These are phyloP conservation scores for Ellobium chinense DNA, from an alignment of 2,888 invertebrate species.

Conservation along the genomic window DNA sequence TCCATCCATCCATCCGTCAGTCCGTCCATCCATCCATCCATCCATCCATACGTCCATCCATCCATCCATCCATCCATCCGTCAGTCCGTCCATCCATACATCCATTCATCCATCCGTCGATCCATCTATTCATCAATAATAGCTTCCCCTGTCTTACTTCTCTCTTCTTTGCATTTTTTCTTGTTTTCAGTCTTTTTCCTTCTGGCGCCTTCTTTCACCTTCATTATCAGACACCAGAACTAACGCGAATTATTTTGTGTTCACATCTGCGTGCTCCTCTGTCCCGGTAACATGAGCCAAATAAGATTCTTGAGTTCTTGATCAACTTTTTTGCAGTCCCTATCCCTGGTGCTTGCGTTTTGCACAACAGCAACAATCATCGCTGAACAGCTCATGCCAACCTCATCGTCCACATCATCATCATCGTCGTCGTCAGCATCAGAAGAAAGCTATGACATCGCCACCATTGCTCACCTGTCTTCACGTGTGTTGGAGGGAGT, in stretches of 20 bases:
- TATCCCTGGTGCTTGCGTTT: not conserved
- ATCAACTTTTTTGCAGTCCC: no score
- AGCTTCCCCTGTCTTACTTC: no score
- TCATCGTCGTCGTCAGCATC: not conserved
- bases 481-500: not conserved
- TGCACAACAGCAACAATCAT: not conserved
- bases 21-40: not conserved
- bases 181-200: no score
- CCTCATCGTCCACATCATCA: not conserved
- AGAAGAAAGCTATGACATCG: not conserved
- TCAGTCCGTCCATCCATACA: not conserved
- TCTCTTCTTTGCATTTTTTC: not conserved
- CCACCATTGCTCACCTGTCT: not conserved
- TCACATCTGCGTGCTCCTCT: no score
- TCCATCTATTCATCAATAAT: not conserved
- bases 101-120: not conserved
- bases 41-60: not conserved
- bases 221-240: no score
- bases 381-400: not conserved
- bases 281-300: no score
- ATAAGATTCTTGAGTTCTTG: no score
- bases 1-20: not conserved
- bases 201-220: no score
- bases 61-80: conserved; percentile 1
- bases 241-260: no score